phyloP scores from a whole-genome alignment of 1,140 invertebrate species.

The Hyles vespertilio region DNA sequence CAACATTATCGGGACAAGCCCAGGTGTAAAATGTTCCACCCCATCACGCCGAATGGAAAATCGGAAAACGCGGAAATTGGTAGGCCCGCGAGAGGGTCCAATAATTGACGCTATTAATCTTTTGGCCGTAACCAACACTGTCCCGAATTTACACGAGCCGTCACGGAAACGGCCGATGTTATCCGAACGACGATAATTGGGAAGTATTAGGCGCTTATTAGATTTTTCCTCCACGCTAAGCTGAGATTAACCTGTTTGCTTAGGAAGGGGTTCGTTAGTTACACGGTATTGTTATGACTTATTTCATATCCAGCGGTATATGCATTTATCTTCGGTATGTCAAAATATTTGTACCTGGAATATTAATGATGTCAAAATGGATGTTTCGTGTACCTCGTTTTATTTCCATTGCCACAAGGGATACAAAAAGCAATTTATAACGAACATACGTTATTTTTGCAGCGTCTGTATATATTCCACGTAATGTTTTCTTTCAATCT shows the following conservation, averaged over 20 bases:
- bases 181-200: slow-evolving; percentile 9
- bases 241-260: slow-evolving; percentile 7
- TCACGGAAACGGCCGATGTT: slow-evolving; percentile 26
- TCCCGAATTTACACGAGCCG: slow-evolving; percentile 16
- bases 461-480: too few relatives aligned
- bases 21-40: slow-evolving; percentile 33
- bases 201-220: slow-evolving; percentile 2
- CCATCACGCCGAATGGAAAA: slow-evolving; percentile 14
- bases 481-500: slow-evolving; percentile 18
- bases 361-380: too few relatives aligned
- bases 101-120: slow-evolving; percentile 57
- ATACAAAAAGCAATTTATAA: too few relatives aligned
- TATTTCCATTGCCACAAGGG: too few relatives aligned
- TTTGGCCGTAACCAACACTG: slow-evolving; percentile 36
- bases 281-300: slow-evolving; percentile 4
- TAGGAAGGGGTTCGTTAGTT: slow-evolving; percentile 6
- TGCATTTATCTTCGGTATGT: too few relatives aligned
- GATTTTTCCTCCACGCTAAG: background rate
- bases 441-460: too few relatives aligned
- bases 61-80: slow-evolving; percentile 27
- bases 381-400: too few relatives aligned
- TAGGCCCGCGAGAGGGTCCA: slow-evolving; percentile 28
- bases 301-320: too few relatives aligned
- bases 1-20: slow-evolving; percentile 20
- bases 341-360: too few relatives aligned